phyloP scores from a whole-genome alignment of 2,797 vertebrate genomes.

The Anniella stebbinsi region DNA sequence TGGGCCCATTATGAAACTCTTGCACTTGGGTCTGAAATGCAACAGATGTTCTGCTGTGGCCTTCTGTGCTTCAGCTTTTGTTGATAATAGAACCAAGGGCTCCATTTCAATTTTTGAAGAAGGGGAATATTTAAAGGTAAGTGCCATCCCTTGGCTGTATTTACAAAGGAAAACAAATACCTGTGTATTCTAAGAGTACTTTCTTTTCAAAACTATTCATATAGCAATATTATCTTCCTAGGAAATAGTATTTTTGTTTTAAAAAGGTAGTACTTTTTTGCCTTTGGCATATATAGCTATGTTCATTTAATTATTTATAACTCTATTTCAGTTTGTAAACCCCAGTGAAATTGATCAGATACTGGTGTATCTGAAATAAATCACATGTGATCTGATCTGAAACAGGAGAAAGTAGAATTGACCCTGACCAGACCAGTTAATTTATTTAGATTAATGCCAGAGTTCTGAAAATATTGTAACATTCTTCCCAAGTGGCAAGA shows the following conservation, averaged over 20 bases:
- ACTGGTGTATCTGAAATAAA: not conserved
- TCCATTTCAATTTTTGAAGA: not conserved
- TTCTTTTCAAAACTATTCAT: not conserved
- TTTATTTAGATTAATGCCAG: not conserved
- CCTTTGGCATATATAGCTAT: not conserved
- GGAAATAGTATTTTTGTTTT: not conserved
- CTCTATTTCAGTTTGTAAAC: not conserved
- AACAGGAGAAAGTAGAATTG: not conserved
- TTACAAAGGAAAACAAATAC: not conserved
- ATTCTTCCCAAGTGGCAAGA: not conserved
- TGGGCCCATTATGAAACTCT: not conserved
- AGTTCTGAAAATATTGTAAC: not conserved
- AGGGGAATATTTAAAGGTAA: not conserved
- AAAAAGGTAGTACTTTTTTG: not conserved
- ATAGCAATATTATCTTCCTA: not conserved
- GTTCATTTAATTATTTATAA: not conserved
- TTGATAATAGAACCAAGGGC: not conserved
- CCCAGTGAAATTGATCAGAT: not conserved
- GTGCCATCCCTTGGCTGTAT: not conserved
- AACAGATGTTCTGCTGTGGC: not conserved
- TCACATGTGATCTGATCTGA: not conserved
- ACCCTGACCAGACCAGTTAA: not conserved
- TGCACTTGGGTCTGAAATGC: not conserved
- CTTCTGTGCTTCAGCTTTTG: not conserved
- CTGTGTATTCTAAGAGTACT: not conserved